Evolutionary conservation across 2,888 invertebrate genomes (phyloP), one percentile per base, ranked within the genome.

Genomic region (Odontocolon sp.): DNA sequence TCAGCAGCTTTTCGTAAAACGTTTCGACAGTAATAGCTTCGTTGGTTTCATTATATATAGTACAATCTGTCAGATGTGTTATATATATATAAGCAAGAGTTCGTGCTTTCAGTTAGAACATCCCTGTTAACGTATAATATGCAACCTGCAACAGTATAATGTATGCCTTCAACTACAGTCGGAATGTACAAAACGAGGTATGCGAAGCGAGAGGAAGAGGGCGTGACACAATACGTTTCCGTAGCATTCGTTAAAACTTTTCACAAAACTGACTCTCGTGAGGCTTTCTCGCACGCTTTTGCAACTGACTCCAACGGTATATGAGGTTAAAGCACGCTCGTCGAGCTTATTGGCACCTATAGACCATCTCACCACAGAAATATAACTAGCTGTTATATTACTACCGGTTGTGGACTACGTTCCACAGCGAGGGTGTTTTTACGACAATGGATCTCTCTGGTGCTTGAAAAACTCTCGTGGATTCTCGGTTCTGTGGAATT

Each of bases 201-300:
- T 9, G 45, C 3, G 2, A 23, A 21, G 3, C 3, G 23, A 45
- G 18, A 45, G n/a, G 45, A 21, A 45, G 36, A 36, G 11, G 11
- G 45, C 23, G n/a, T 18, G 45, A 45, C 45, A 45, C 45, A 23
- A 18, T 38, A 14, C 9, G 21, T 1, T 21, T 6, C 21, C 21
- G 9, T 9, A 21, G 21, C 45, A 21, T 45, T 45, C 45, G 45
- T 45, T 45, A 45, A 45, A 45, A 45, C 45, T 45, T 45, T 45
- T 45, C 21, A n/a, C n/a, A 18, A 45, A 45, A 18, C 45, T 45
- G n/a, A n/a, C 45, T 8, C 45, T 16, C 45, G 16, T 21, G 16
- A 23, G 21, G n/a, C n/a, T 8, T 45, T 9, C 18, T n/a, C n/a
- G n/a, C n/a, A n/a, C n/a, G n/a, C n/a, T n/a, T n/a, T n/a, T n/a